phyloP scores from a whole-genome alignment of 2,113 vertebrate genomes.

The Phaethon lepturus region DNA sequence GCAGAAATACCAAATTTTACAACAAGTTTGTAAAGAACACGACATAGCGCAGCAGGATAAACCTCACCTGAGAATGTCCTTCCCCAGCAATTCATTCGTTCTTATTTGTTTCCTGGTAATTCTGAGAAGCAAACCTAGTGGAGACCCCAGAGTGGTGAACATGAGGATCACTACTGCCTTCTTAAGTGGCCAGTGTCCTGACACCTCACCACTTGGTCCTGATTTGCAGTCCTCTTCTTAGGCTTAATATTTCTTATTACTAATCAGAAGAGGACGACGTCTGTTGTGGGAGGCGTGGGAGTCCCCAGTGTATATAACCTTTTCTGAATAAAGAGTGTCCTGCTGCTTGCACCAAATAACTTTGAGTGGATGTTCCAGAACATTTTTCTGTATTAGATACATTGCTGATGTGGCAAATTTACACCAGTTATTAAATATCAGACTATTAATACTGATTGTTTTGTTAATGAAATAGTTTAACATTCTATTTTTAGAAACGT shows the following conservation, averaged over 20 bases:
- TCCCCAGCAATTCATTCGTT: background rate
- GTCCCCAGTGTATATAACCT: rapidly evolving
- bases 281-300: background rate
- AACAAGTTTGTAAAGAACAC: background rate
- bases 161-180: background rate
- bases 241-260: background rate
- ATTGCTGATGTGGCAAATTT: background rate
- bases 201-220: background rate
- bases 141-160: rapidly evolving
- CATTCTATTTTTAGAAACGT: background rate
- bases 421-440: background rate
- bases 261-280: background rate
- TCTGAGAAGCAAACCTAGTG: background rate
- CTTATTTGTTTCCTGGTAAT: background rate
- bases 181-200: background rate
- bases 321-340: background rate
- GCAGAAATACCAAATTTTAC: background rate
- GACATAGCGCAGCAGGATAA: background rate
- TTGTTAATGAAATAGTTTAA: background rate
- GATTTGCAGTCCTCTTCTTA: background rate
- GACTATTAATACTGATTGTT: background rate
- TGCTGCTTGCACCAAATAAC: background rate
- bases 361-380: background rate
- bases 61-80: background rate
- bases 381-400: background rate